phyloP scores from a whole-genome alignment of 1,140 invertebrate genomes.

The Drosophila elegans region DNA sequence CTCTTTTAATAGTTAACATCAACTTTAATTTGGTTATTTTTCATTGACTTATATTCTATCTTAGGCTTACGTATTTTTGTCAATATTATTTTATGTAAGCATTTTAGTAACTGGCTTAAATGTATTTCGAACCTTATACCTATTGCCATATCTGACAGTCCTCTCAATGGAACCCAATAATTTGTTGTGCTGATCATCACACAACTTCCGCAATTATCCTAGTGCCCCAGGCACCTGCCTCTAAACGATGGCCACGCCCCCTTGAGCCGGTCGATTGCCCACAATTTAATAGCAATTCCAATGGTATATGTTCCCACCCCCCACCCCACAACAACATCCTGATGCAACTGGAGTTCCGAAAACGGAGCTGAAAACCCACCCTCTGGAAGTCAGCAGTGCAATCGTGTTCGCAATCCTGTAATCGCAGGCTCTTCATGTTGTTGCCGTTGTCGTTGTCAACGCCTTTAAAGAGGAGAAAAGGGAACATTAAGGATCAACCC shows the following conservation, averaged over 20 bases:
- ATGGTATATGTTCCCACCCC: constrained; percentile 39
- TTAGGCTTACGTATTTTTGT: too few species aligned
- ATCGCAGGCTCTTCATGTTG: constrained; percentile 55
- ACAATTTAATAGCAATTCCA: constrained; percentile 64
- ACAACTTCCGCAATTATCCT: constrained; percentile 36
- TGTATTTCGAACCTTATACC: too few species aligned
- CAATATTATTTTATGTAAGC: too few species aligned
- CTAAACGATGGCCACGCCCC: constrained; percentile 35
- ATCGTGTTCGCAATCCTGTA: constrained; percentile 68
- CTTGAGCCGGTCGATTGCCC: constrained; percentile 8
- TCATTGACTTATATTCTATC: too few species aligned
- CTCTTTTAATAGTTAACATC: too few species aligned
- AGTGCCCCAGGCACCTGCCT: constrained; percentile 22
- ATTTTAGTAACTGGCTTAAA: too few species aligned
- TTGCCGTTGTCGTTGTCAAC: constrained; percentile 73
- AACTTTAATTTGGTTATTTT: too few species aligned
- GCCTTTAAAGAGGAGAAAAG: constrained; percentile 42
- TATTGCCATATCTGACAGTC: neutral
- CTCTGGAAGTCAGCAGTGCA: constrained; percentile 29
- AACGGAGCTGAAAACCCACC: constrained; percentile 27
- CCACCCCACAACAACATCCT: constrained; percentile 11
- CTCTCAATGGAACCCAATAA: constrained; percentile 16
- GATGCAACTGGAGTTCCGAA: constrained; percentile 15
- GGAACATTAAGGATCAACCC: constrained; percentile 44
- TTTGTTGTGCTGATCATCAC: constrained; percentile 17